phyloP scores from a whole-genome alignment of 2,888 invertebrate species.

The Oeneis ivallda region DNA sequence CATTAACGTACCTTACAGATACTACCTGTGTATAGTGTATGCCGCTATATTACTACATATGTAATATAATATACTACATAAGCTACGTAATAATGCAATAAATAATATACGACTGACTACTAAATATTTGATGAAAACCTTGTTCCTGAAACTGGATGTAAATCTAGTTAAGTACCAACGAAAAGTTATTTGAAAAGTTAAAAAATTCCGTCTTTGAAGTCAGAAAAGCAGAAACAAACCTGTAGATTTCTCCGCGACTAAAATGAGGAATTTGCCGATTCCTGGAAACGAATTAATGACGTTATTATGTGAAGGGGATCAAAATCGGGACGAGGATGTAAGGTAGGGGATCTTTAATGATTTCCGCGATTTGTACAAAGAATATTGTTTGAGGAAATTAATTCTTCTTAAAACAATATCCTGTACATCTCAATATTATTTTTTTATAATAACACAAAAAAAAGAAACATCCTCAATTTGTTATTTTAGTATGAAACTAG shows the following conservation, averaged over 20 bases:
- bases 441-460: background rate
- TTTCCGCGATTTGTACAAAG: constrained; percentile 22
- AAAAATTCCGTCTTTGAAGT: background rate
- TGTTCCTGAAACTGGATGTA: background rate
- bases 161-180: background rate
- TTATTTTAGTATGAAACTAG: background rate
- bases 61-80: too few relatives aligned
- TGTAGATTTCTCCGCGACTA: constrained; percentile 17
- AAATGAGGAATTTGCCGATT: constrained; percentile 27
- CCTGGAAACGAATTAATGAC: constrained; percentile 31
- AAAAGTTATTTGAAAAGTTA: background rate
- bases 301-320: constrained; percentile 30
- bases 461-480: background rate
- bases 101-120: too few relatives aligned
- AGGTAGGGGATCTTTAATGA: constrained; percentile 13
- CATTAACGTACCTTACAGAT: background rate
- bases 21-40: too few relatives aligned
- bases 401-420: background rate
- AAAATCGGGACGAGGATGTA: constrained; percentile 20
- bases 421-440: background rate
- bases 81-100: too few relatives aligned
- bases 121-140: too few relatives aligned
- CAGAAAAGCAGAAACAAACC: constrained; percentile 11
- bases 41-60: too few relatives aligned
- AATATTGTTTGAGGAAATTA: constrained; percentile 16